Evolutionary conservation across 2,888 invertebrate genomes (phyloP), one percentile per base, ranked within the genome.

Genomic region (Temnothorax unifasciatus): DNA sequence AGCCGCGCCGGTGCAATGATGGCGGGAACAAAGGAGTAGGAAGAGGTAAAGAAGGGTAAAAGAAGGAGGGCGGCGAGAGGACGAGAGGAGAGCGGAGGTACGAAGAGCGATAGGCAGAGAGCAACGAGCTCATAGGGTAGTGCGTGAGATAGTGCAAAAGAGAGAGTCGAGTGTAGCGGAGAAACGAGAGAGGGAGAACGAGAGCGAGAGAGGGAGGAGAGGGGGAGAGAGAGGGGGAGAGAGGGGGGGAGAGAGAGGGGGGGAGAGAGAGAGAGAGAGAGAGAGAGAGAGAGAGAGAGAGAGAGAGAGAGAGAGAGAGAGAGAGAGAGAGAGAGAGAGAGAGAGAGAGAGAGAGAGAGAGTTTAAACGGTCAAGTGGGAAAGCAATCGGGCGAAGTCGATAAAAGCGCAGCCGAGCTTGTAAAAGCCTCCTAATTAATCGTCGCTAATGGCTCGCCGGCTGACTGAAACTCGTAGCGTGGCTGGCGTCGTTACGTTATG

Each of bases 331-430:
- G 38, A 41, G 38, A 8, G 38, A 8, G 38, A 8, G 41, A 0
- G 21, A 21, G 21, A 25, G 74, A 52, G 38, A 74, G 57, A 61
- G 63, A 74, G 41, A n/a, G 69, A 52, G 77, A 18, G 71, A 84
- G 86, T 79, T 84, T 84, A 82, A 83, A 85, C 81, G 88, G 86
- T 85, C 86, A 85, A 87, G 87, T 87, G 89, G 87, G 71, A 83
- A 82, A 88, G 88, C 88, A 87, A 91, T 90, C 85, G 86, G 63
- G 81, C 84, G 68, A 74, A 68, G 59, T 79, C 86, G 87, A 90
- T 89, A 88, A 90, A 90, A 88, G 88, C 83, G 83, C 86, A 84
- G 81, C 69, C 61, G 57, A 69, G 71, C 59, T 68, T 79, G 71
- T 86, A 82, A 86, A 82, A 79, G 73, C 84, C 54, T 83, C 64